Percentiles rank a stretch among this genome's conserved stretches.
Evolutionary conservation across 2,888 invertebrate species (phyloP).

Genomic region (Parnassius smintheus): DNA sequence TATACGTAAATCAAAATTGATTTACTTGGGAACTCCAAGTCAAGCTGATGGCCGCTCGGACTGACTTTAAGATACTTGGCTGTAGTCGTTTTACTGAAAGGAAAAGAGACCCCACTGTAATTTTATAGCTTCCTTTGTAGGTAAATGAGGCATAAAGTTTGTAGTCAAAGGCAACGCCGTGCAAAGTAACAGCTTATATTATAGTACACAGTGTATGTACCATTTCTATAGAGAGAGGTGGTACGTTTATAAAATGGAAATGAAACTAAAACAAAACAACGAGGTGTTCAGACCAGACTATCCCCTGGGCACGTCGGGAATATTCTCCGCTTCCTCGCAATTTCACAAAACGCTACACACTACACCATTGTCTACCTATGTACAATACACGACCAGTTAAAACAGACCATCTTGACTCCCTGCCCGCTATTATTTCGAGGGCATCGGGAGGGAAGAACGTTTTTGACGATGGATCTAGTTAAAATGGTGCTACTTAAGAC

Average conservation of each 20-base stretch:
- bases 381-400: slow-evolving; percentile 52
- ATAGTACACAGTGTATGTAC: slow-evolving; percentile 29
- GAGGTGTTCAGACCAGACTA: slow-evolving; percentile 72
- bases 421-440: slow-evolving; percentile 35
- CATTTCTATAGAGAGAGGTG: slow-evolving; percentile 24
- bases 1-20: slow-evolving; percentile 26
- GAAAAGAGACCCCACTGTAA: slow-evolving; percentile 22
- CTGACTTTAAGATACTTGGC: slow-evolving; percentile 19
- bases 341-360: slow-evolving; percentile 69
- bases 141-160: slow-evolving; percentile 42
- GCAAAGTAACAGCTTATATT: too few relatives aligned
- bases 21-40: slow-evolving; percentile 4
- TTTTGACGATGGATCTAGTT: slow-evolving; percentile 44
- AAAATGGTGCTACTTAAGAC: slow-evolving; percentile 56
- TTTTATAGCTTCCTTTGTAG: slow-evolving; percentile 31
- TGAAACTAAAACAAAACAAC: slow-evolving; percentile 57
- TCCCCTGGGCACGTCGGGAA: slow-evolving; percentile 63
- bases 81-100: slow-evolving; percentile 16
- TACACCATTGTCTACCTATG: slow-evolving; percentile 50
- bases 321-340: slow-evolving; percentile 66
- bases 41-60: slow-evolving; percentile 18
- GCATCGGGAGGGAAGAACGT: slow-evolving; percentile 36
- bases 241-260: slow-evolving; percentile 37
- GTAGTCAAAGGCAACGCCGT: slow-evolving; percentile 36
- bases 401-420: slow-evolving; percentile 43